A percentile compares a stretch with the other conserved stretches of the same genome.
Evolutionary conservation across 2,888 invertebrate genomes (phyloP).

Genomic region (Pseudococcus longispinus): DNA sequence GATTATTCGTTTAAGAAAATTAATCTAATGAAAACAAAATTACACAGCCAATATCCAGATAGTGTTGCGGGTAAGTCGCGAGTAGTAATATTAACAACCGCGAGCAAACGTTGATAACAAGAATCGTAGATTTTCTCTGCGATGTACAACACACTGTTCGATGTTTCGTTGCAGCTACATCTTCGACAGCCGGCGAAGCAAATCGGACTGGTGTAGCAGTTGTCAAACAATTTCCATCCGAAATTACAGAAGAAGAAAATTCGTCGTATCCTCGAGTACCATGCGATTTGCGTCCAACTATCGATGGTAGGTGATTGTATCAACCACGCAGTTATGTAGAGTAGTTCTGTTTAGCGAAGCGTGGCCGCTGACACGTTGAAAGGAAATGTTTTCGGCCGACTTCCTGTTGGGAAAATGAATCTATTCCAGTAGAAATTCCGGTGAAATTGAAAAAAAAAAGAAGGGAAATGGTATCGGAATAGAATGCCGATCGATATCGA

Average conservation of each 20-base stretch:
- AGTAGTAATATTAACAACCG: background rate
- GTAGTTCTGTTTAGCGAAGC: too few relatives aligned
- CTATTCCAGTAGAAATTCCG: too few relatives aligned
- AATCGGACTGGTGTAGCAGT: background rate
- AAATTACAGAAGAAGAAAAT: background rate
- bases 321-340: too few relatives aligned
- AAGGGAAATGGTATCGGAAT: too few relatives aligned
- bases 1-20: conserved; percentile 94
- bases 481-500: too few relatives aligned
- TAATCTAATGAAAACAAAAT: conserved; percentile 79
- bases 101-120: background rate
- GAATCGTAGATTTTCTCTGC: too few relatives aligned
- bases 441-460: too few relatives aligned
- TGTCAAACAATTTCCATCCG: background rate
- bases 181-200: background rate
- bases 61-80: conserved; percentile 65
- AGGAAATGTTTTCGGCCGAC: too few relatives aligned
- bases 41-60: conserved; percentile 65
- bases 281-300: background rate
- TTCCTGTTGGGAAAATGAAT: too few relatives aligned
- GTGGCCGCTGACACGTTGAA: too few relatives aligned
- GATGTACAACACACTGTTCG: too few relatives aligned
- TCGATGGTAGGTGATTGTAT: background rate
- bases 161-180: background rate
- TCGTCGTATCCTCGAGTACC: background rate